Base-by-base conservation (phyloP, 2,888 invertebrate species). In the Palloptera scutellata region DNA sequence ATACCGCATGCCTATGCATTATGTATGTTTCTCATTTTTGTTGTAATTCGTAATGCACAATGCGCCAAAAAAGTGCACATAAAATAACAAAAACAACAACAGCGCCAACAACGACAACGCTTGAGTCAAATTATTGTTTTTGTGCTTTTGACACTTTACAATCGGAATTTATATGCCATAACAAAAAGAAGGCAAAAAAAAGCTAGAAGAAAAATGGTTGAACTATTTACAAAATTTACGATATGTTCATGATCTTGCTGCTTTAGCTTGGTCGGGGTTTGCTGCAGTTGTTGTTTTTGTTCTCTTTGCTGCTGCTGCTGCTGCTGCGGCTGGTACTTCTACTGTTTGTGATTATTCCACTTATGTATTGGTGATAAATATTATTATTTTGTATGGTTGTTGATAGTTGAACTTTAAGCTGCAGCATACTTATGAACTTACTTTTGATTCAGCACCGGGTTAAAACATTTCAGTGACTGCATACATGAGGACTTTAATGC, bases 111-210 rank as follows among this genome's bases (percentile, higher is more conserved):
- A 15, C 13, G 48, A 13, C 1, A 48, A 30, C 10, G n/a, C 13
- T 48, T 48, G 48, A 30, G 30, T 30, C 30, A 30, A 30, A 12
- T 48, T 51, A n/a, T 30, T 13, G 51, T 41, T 58, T 45, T 74
- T 74, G 78, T 80, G 80, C 78, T 79, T 80, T 78, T 78, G 78
- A 78, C 78, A 78, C 78, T 78, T 80, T 78, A 79, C 78, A 78
- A 80, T 79, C 79, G 77, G 80, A 77, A 78, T 78, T 78, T 78
- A 78, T 78, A 76, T 75, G 79, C 79, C 80, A 79, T 80, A 80
- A 80, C 76, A 79, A 77, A 78, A 54, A 42, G 74, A 78, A 76
- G 77, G 77, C 77, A 30, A 30, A 30, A 30, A 30, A 30, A 2
- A 30, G 6, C 2, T 30, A 6, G 30, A 30, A 30, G 6, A 30